Evolutionary conservation across 2,113 vertebrate genomes (phyloP).

Genomic region (Peromyscus polionotus): DNA sequence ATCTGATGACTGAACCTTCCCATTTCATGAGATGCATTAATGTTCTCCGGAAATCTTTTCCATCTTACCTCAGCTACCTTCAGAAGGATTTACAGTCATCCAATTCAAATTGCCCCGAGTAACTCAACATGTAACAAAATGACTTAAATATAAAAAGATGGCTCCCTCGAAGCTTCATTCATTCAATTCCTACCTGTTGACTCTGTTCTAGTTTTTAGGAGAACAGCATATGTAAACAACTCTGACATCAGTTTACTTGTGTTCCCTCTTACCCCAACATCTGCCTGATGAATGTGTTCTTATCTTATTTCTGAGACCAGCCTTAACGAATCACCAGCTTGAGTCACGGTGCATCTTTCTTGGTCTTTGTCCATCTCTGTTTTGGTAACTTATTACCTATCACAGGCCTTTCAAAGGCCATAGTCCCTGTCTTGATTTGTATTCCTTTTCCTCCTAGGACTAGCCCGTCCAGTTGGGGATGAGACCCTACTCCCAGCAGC

Average conservation of each 20-base stretch:
- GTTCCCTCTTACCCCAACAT: not conserved
- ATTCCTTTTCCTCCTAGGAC: not conserved
- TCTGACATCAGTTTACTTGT: not conserved
- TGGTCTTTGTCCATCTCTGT: not conserved
- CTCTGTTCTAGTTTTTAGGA: not conserved
- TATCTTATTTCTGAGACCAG: not conserved
- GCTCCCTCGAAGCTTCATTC: not conserved
- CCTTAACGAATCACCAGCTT: not conserved
- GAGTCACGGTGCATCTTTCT: not conserved
- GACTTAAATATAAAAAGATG: not conserved
- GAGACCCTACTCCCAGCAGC: not conserved
- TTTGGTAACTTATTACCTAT: not conserved
- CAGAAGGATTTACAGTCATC: not conserved
- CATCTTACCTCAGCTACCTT: not conserved
- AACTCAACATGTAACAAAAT: conserved; percentile 11
- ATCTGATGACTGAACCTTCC: not conserved
- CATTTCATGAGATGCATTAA: not conserved
- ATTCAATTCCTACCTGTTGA: not conserved
- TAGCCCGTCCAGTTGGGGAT: not conserved
- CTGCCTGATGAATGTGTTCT: not conserved
- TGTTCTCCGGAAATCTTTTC: not conserved
- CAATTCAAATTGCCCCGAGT: not conserved
- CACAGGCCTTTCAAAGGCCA: not conserved
- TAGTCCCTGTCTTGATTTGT: not conserved
- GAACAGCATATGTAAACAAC: not conserved